phyloP scores from a whole-genome alignment of 2,113 vertebrate species.

The Vimba vimba region DNA sequence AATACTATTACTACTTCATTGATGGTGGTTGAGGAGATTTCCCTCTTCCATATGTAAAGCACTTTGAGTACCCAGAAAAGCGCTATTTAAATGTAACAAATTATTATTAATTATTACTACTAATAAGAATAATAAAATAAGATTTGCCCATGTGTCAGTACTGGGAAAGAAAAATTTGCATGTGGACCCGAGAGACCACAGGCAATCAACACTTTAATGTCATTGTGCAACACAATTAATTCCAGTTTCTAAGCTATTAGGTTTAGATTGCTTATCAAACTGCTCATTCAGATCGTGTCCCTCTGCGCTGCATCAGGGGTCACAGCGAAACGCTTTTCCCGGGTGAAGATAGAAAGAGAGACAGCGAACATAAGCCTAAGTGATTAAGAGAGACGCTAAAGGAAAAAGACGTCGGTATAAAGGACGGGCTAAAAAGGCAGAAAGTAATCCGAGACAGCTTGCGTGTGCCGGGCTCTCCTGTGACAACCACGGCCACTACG shows the following conservation, averaged over 20 bases:
- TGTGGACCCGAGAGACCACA: slow-evolving; percentile 7
- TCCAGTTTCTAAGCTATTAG: slow-evolving; percentile 67
- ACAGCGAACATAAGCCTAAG: neutral
- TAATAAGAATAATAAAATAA: no score
- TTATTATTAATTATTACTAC: no score
- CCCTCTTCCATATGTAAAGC: no score
- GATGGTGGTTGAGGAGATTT: no score
- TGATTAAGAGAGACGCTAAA: neutral
- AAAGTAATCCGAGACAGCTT: neutral
- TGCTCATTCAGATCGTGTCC: slow-evolving; percentile 65
- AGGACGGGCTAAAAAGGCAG: neutral
- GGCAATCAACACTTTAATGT: slow-evolving; percentile 51
- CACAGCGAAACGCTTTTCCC: slow-evolving; percentile 66
- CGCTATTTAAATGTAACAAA: no score
- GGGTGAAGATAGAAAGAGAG: slow-evolving; percentile 60
- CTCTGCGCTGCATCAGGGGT: slow-evolving; percentile 65
- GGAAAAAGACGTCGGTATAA: neutral
- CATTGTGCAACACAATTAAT: slow-evolving; percentile 63
- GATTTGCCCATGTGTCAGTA: neutral
- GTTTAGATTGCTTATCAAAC: slow-evolving; percentile 68
- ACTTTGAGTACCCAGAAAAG: no score
- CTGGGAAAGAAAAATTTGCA: neutral
- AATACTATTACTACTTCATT: no score
- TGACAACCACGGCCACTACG: neutral
- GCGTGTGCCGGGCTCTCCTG: neutral